Base-by-base conservation (phyloP, 2,888 invertebrate species). In the Biston betularia region DNA sequence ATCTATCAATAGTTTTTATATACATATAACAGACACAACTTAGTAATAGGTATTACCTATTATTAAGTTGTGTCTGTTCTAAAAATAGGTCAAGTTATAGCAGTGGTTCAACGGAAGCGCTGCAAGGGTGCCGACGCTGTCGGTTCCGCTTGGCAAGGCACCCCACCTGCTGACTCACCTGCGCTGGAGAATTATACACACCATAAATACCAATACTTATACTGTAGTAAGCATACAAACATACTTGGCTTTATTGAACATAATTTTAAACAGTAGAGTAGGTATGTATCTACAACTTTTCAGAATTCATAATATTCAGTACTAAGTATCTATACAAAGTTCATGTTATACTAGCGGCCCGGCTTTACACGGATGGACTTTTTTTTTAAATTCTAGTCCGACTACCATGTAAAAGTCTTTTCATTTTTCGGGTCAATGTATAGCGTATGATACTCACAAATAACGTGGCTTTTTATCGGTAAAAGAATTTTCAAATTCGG, bases 101-200 rank as follows among this genome's bases (percentile, higher is more conserved):
- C 34, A 54, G 59, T 46, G 14, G 50, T 40, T n/a, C 56, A 69
- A 67, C 69, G 69, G 69, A 52, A 65, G 38, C 58, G 10, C 59
- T 72, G 69, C 73, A 75, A 77, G 76, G 79, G 81, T 78, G 66
- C 74, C 72, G 77, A 72, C 77, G 73, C 71, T 63, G 75, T 82
- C 75, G 83, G 92, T 92, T 90, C 87, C 91, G 90, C 90, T 73
- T 80, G 84, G 79, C 64, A 80, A 81, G 71, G 63, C 91, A 93
- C 93, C 93, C 93, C 88, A 92, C 91, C 90, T 90, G 90, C 85
- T 89, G 89, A 92, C 84, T 93, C 93, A 93, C 67, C 33, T 52
- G 52, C 46, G 15, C 54, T 34, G n/a, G 34, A 42, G 24, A 33
- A 49, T 38, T 38, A 58, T 40, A 46, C 15, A 44, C 24, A 34